Evolutionary conservation across 2,888 invertebrate species (phyloP).

Genomic region (Aporophyla lueneburgensis): DNA sequence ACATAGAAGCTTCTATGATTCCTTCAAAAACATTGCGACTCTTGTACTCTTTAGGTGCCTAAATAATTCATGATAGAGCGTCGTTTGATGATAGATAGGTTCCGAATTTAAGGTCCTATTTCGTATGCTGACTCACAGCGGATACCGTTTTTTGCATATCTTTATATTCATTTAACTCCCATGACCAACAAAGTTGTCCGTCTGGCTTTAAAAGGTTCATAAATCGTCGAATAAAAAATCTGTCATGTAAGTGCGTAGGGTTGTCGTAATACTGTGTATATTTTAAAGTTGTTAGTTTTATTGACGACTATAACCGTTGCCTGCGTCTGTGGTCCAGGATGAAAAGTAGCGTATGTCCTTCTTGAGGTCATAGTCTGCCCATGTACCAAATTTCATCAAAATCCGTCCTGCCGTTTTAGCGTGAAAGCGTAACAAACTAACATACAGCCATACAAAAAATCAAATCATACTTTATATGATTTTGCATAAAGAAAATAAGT

Average conservation of each 20-base stretch:
- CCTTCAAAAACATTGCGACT: not conserved
- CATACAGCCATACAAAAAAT: too few species aligned
- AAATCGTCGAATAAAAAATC: constrained; percentile 49
- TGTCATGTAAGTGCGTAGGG: constrained; percentile 31
- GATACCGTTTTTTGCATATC: constrained; percentile 45
- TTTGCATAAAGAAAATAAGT: not conserved
- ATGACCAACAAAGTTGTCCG: constrained; percentile 40
- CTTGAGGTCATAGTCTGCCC: too few species aligned
- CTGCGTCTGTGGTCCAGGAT: too few species aligned
- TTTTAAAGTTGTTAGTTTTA: not conserved
- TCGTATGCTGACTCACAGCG: constrained; percentile 42
- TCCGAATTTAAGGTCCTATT: constrained; percentile 10
- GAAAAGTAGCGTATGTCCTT: not conserved
- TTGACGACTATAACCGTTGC: too few species aligned
- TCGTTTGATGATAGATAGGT: constrained; percentile 13
- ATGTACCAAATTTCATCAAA: too few species aligned
- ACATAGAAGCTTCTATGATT: not conserved
- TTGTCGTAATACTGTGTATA: constrained; percentile 28
- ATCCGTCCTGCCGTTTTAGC: too few species aligned
- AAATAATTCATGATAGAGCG: not conserved
- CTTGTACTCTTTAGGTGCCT: not conserved
- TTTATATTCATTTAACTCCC: constrained; percentile 41
- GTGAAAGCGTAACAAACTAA: too few species aligned
- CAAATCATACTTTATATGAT: not conserved
- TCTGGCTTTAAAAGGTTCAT: constrained; percentile 28